Evolutionary conservation across 2,113 vertebrate species (phyloP), one percentile per base, ranked within the genome.

Genomic region (Dasyprocta punctata): DNA sequence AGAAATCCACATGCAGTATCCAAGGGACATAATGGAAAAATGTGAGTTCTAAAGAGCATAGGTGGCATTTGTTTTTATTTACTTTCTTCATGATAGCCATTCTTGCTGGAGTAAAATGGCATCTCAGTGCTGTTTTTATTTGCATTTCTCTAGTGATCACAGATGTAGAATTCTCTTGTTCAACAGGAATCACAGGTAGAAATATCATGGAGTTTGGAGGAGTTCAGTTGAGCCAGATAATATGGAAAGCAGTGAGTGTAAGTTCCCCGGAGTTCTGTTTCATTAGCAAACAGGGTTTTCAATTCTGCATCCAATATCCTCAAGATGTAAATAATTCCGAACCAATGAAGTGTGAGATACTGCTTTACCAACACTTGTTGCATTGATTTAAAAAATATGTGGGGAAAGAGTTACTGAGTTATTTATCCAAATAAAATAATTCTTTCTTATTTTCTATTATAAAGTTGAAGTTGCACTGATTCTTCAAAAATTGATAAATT

Each of bases 311-410:
- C 94, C 92, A 95, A 82, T 81, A 69, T 8, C 89, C 44, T 83
- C 58, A 95, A 97, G 94, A 86, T 65, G 44, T 75, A 97, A 96
- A 60, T 95, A 80, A 38, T 96, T 95, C 83, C 86, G 38, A 38
- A 93, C 80, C 61, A 82, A 36, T 5, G 81, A 56, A 84, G 84
- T 97, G 87, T 97, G 69, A 95, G 94, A 89, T 47, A 81, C 54
- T 98, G 73, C 80, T 95, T 75, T 71, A 84, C 38, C 26, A 93
- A 86, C 2, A 95, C 7, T 41, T 52, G 82, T 33, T 92, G 44
- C 10, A 58, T 82, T 94, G 58, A 85, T 99, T 99, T 99, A 99
- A 92, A 98, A 89, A 94, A 82, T 93, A 61, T 52, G 33, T 58
- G 17, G 3, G 47, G 41, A 38, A 82, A 92, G 52, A 60, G 9